Base-by-base conservation (phyloP, 2,113 vertebrate genomes). In the Grammomys dolichurus region DNA sequence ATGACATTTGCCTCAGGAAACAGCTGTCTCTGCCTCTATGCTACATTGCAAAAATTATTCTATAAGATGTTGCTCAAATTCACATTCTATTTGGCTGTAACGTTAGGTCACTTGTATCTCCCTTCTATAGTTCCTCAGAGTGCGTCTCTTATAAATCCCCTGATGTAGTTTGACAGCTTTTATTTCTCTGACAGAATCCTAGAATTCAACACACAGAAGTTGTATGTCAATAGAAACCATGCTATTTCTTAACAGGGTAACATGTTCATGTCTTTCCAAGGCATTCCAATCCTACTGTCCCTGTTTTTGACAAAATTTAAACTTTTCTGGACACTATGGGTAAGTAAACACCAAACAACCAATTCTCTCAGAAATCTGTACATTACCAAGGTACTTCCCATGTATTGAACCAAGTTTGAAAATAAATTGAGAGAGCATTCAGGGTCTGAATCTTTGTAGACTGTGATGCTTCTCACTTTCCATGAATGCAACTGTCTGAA, bases 271-370 rank as follows among this genome's bases (percentile, higher is more conserved):
- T 5, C 36, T 84, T 65, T 67, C 65, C 43, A 81, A 51, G 24
- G 0, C 48, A 58, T 40, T 72, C 40, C 19, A 88, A 88, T 70
- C 65, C 20, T 20, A 12, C 5, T 14, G 33, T 9, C 33, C 33
- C 11, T 36, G 28, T 76, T 75, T 31, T 20, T 12, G 48, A 58
- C 12, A 95, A 95, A 67, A 97, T 81, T 85, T 90, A 92, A 67
- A 90, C 16, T 94, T 85, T 51, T 87, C 43, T 54, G 31, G 10
- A 33, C 51, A 46, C 36, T 28, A 80, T 16, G 0, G 51, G 58
- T 78, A 91, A 89, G 69, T 28, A 91, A 65, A 5, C 65, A 3
- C 28, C 60, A 60, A 69, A 46, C 24, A 73, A 63, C 12, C 5
- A 82, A 69, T 46, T 94, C 40, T 63, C 60, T 24, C 1, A 48